Evolutionary conservation across 1,140 invertebrate species (phyloP).

Genomic region (Lamellibrachia luymesi): DNA sequence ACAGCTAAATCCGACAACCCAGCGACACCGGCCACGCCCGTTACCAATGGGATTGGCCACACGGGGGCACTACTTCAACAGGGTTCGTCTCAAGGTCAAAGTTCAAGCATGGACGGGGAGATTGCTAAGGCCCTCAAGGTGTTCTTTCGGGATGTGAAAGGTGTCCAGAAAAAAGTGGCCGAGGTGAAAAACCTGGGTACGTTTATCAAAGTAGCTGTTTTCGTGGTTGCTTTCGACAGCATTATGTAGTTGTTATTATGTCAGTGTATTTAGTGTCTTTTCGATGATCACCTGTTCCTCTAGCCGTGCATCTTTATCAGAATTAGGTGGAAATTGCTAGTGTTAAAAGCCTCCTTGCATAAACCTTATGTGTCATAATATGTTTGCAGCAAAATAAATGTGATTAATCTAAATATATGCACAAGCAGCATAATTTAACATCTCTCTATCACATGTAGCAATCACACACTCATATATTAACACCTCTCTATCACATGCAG

Average conservation of each 20-base stretch:
- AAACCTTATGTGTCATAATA: too few species aligned
- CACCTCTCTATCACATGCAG: too few species aligned
- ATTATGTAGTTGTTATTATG: background rate
- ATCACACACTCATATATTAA: too few species aligned
- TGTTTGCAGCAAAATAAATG: too few species aligned
- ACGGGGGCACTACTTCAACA: background rate
- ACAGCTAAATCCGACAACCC: background rate
- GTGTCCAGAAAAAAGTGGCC: conserved; percentile 6
- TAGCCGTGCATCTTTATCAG: background rate
- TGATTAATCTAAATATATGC: too few species aligned
- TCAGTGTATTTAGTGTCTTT: background rate
- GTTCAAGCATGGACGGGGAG: background rate
- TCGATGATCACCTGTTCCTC: background rate
- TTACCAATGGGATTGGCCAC: background rate
- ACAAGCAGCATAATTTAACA: too few species aligned
- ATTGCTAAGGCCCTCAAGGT: conserved; percentile 11
- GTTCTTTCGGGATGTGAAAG: conserved; percentile 7
- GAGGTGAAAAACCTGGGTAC: background rate
- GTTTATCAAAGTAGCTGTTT: background rate
- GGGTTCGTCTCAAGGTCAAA: conserved; percentile 1
- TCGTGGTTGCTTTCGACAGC: background rate
- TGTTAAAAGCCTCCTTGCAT: too few species aligned
- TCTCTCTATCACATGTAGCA: too few species aligned
- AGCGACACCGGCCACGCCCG: background rate
- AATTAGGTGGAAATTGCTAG: too few species aligned